A percentile compares a stretch with the other conserved stretches of the same genome.
Evolutionary conservation across 2,113 vertebrate genomes (phyloP).

Genomic region (Dasyurus viverrinus): DNA sequence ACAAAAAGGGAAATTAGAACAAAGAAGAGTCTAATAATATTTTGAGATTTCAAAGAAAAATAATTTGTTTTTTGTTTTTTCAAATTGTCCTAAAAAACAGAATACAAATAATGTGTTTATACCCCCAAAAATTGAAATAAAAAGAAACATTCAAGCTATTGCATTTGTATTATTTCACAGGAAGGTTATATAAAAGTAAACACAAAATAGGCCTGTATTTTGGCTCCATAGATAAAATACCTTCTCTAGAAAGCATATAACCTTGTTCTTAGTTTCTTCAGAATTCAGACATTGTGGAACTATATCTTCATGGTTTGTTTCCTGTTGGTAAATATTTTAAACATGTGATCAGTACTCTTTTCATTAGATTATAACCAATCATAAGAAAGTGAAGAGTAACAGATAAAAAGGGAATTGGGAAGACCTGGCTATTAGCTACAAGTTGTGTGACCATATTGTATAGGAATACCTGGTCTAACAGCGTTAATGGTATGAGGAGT

Average conservation of each 20-base stretch:
- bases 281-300: constrained; percentile 91
- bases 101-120: background rate
- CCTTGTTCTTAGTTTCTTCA: constrained; percentile 90
- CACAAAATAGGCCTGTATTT: background rate
- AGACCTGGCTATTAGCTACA: background rate
- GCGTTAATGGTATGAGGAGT: background rate
- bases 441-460: background rate
- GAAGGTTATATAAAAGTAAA: background rate
- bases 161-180: background rate
- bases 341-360: background rate
- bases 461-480: background rate
- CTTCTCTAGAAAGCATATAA: constrained; percentile 94
- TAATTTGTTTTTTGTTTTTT: background rate
- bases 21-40: background rate
- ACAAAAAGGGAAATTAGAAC: background rate
- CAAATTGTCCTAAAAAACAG: background rate
- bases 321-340: constrained; percentile 81
- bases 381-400: background rate
- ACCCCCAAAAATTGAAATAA: constrained; percentile 38
- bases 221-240: constrained; percentile 78
- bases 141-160: background rate
- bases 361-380: constrained; percentile 16
- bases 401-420: background rate
- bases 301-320: constrained; percentile 92
- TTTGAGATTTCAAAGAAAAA: background rate